Evolutionary conservation across 2,113 vertebrate species (phyloP).

Genomic region (Ageneiosus marmoratus): DNA sequence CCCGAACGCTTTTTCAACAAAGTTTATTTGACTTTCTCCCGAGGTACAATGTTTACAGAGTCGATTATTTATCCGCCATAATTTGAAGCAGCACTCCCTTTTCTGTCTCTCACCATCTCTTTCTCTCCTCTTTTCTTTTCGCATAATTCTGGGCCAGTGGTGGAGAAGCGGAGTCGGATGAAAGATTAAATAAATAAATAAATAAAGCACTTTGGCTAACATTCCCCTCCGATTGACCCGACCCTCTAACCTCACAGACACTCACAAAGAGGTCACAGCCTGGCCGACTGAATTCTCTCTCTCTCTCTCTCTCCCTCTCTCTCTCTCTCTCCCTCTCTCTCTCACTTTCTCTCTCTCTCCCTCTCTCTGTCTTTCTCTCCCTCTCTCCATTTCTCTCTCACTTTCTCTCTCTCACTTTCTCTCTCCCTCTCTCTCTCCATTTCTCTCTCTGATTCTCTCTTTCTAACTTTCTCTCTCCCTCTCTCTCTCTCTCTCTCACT

Average conservation of each 20-base stretch:
- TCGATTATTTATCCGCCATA: conserved; percentile 77
- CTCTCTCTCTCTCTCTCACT: conserved; percentile 46
- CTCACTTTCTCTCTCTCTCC: too few species aligned
- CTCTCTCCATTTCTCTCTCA: too few species aligned
- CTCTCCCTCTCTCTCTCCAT: conserved; percentile 44
- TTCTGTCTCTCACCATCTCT: conserved; percentile 12
- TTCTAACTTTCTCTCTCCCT: too few species aligned
- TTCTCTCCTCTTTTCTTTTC: conserved; percentile 40
- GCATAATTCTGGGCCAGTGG: conserved; percentile 66
- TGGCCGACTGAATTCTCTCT: conserved; percentile 25
- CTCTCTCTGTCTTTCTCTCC: too few species aligned
- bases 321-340: background rate
- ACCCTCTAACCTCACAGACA: conserved; percentile 66
- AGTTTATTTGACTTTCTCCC: conserved; percentile 75
- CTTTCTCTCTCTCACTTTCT: too few species aligned
- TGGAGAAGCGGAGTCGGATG: conserved; percentile 60
- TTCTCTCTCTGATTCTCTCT: too few species aligned
- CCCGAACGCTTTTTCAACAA: conserved; percentile 49
- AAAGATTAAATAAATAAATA: conserved; percentile 80
- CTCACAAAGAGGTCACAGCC: conserved; percentile 67
- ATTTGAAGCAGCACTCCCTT: conserved; percentile 72
- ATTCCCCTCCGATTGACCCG: conserved; percentile 70
- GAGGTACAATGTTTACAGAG: conserved; percentile 67
- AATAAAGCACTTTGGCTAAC: conserved; percentile 70
- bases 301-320: background rate